These are phyloP conservation scores for Ovis canadensis DNA, from an alignment of 2,113 vertebrate species.

Conservation along the genomic window DNA sequence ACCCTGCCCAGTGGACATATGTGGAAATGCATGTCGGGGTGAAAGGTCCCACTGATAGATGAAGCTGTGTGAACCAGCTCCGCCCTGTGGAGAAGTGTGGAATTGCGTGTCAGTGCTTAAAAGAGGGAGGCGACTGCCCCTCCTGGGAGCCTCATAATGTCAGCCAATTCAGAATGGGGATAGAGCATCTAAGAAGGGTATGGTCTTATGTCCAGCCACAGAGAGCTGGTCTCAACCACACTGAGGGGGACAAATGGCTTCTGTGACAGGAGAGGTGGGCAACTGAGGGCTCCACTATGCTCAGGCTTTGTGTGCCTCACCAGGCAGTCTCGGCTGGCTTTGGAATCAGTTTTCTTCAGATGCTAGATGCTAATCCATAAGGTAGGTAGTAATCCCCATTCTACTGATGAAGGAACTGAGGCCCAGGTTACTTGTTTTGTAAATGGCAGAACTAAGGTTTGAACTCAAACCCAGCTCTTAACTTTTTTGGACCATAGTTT, in stretches of 20 bases:
- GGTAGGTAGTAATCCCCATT: neutral
- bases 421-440: neutral
- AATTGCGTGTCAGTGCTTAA: neutral
- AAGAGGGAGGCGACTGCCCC: neutral
- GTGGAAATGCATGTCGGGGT: neutral
- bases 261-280: neutral
- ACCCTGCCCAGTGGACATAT: neutral
- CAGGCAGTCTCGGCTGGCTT: no score
- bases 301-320: neutral
- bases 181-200: neutral
- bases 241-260: neutral
- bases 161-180: neutral
- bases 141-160: neutral
- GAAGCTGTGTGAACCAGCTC: neutral
- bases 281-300: neutral
- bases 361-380: neutral
- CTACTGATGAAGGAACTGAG: neutral
- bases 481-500: neutral
- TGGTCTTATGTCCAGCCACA: neutral
- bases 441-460: neutral
- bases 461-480: neutral
- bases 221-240: neutral
- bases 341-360: neutral
- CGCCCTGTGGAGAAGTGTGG: neutral
- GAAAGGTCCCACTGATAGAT: no score